phyloP scores from a whole-genome alignment of 2,888 invertebrate species.

The Agrotis puta region DNA sequence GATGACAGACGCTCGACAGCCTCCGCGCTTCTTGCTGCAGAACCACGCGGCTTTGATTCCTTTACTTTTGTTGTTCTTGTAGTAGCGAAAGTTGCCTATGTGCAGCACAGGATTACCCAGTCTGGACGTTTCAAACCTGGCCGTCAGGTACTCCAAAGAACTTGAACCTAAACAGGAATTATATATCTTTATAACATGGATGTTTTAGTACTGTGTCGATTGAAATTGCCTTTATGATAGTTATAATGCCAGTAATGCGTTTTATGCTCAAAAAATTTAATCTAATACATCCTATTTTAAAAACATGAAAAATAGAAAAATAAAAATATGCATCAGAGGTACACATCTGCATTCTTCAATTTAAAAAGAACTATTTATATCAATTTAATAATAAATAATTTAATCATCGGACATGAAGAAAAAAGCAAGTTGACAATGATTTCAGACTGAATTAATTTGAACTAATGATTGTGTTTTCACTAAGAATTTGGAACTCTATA shows the following conservation, averaged over 20 bases:
- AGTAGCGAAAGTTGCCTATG: conserved; percentile 55
- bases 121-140: conserved; percentile 33
- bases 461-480: too few species aligned
- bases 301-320: too few species aligned
- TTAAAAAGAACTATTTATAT: too few species aligned
- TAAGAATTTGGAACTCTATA: too few species aligned
- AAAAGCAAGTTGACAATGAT: neutral
- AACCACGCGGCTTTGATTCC: conserved; percentile 61
- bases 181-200: too few species aligned
- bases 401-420: neutral
- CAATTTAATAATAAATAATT: neutral
- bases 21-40: conserved; percentile 47
- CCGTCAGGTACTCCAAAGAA: conserved; percentile 1
- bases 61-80: conserved; percentile 54
- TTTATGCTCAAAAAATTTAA: too few species aligned
- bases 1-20: conserved; percentile 71
- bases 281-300: too few species aligned
- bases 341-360: too few species aligned
- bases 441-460: neutral
- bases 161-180: conserved; percentile 24
- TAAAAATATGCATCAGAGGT: too few species aligned
- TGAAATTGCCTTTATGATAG: too few species aligned
- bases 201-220: too few species aligned
- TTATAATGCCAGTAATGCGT: too few species aligned
- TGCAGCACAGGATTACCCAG: conserved; percentile 49